Conservation (phyloP, 2,797 vertebrate species). For the Clarias fuscus region DNA sequence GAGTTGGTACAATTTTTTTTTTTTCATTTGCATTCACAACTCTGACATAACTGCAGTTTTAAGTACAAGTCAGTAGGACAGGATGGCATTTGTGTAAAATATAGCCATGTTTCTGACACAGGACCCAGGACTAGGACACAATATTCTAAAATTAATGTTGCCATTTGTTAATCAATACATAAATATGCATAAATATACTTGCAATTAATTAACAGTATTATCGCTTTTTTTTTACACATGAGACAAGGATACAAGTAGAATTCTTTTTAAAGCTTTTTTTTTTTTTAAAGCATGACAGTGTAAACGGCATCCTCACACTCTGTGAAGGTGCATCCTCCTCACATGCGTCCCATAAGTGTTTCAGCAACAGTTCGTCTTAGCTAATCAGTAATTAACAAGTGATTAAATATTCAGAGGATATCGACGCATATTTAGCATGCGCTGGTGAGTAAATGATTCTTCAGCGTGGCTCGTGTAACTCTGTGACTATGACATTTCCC, state of each 20-base stretch:
- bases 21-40: background rate
- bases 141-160: background rate
- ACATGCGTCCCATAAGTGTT: conserved; percentile 56
- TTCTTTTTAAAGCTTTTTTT: background rate
- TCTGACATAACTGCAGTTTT: background rate
- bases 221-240: background rate
- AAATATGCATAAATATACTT: background rate
- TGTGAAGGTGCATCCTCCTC: conserved; percentile 28
- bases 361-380: conserved; percentile 68
- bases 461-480: conserved; percentile 60
- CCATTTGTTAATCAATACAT: background rate
- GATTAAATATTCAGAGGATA: conserved; percentile 79
- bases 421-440: conserved; percentile 76
- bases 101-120: background rate
- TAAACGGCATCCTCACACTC: conserved; percentile 4
- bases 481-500: conserved; percentile 53
- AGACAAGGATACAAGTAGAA: background rate
- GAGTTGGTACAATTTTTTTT: background rate
- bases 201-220: background rate
- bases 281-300: background rate
- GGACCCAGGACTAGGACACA: background rate
- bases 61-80: background rate
- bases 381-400: conserved; percentile 74
- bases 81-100: background rate
- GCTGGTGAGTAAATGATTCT: conserved; percentile 71